Percentiles rank a stretch among this genome's conserved stretches.
Conservation (phyloP, 2,888 invertebrate genomes). For the Eulithis prunata region DNA sequence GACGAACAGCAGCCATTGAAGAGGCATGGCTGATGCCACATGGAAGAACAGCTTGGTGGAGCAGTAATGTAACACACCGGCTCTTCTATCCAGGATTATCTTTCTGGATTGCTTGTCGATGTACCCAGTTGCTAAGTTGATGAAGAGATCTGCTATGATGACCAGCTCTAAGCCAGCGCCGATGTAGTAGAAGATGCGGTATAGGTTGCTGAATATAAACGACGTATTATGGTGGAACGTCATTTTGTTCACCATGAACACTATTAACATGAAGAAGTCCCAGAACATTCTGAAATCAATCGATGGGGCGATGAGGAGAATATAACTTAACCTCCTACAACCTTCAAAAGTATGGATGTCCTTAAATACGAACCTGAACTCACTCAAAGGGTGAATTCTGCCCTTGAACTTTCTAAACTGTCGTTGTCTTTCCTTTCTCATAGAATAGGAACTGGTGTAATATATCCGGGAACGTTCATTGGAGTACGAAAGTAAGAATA, state of each 20-base stretch:
- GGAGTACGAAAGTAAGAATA: constrained; percentile 52
- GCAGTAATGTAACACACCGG: constrained; percentile 44
- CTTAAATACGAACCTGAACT: constrained; percentile 33
- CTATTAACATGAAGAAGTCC: constrained; percentile 42
- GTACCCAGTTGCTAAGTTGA: constrained; percentile 48
- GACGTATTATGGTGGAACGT: constrained; percentile 46
- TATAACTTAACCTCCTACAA: background rate
- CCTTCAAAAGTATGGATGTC: background rate
- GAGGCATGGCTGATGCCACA: constrained; percentile 47
- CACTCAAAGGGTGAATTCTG: constrained; percentile 56
- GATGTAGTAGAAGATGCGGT: constrained; percentile 31
- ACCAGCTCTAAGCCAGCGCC: constrained; percentile 42
- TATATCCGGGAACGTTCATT: constrained; percentile 45
- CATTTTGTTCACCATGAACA: constrained; percentile 38
- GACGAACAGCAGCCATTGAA: constrained; percentile 46
- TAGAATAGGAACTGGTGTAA: constrained; percentile 52
- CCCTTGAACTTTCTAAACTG: constrained; percentile 47
- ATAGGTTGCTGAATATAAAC: constrained; percentile 32
- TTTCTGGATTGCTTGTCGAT: constrained; percentile 37
- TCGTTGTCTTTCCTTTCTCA: constrained; percentile 49
- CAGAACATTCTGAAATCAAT: constrained; percentile 48
- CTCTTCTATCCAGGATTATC: constrained; percentile 41
- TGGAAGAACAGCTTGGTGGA: constrained; percentile 51
- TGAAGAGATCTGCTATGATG: constrained; percentile 44
- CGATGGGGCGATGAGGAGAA: background rate